Base-by-base conservation (phyloP, 2,888 invertebrate species). In the Clepsis dumicolana region DNA sequence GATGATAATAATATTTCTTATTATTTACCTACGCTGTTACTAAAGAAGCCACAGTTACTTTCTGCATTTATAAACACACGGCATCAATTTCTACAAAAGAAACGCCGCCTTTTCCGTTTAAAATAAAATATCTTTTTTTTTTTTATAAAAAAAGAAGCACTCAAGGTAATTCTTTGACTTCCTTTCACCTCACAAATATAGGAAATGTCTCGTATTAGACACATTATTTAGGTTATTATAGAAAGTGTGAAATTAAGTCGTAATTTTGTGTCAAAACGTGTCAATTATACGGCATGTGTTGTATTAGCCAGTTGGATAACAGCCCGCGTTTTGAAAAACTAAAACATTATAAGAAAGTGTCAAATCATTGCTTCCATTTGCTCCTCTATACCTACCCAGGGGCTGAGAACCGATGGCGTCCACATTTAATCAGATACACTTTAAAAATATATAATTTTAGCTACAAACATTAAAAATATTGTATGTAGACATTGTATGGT, bases 341-440 rank as follows among this genome's bases (percentile, higher is more conserved):
- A 90, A 90, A 92, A 91, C 90, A 91, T 90, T 80, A 74, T 50
- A 77, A 79, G 80, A 92, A 91, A 90, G 84, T 91, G 90, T 87
- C 90, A 82, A 92, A 88, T 93, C 93, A 93, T 91, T 77, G 82
- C 77, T 82, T 92, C 91, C 91, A 92, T 93, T 93, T 91, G 87
- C 86, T 79, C 77, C 80, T 79, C 77, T 78, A 81, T 80, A 57
- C 50, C 41, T 18, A 77, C 74, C 67, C 75, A 69, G 80, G 64
- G 69, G 80, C 79, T 50, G 71, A 50, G 59, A 89, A 90, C 89
- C 82, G 84, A 89, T 83, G 75, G 80, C n/a, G n/a, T n/a, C n/a
- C n/a, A n/a, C 54, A 14, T 10, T 48, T 44, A 16, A 18, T 8
- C 7, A 44, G 41, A 18, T 8, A 18, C 16, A 8, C 16, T 5